A percentile compares a stretch with the other conserved stretches of the same genome.
phyloP scores from a whole-genome alignment of 2,113 vertebrate species.

The Meleagris gallopavo region DNA sequence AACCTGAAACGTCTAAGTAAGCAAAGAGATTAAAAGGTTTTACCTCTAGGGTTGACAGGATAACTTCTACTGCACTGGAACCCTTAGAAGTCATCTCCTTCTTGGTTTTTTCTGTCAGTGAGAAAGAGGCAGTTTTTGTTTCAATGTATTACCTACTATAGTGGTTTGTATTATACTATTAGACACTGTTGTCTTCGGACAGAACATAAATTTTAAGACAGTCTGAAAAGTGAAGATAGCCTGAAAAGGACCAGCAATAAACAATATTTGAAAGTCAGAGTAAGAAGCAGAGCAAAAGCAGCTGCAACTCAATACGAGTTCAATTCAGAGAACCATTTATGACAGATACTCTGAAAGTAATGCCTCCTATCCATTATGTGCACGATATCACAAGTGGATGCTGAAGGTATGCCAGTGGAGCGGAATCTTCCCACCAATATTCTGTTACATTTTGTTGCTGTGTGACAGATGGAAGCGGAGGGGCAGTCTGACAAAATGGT shows the following conservation, averaged over 20 bases:
- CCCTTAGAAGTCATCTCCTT: conserved; percentile 96
- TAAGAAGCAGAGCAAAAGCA: not conserved
- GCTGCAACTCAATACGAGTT: not conserved
- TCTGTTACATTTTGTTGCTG: too few species aligned
- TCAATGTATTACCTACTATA: not conserved
- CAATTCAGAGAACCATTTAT: not conserved
- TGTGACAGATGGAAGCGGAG: too few species aligned
- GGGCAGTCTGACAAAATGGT: too few species aligned
- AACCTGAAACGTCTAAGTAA: not conserved
- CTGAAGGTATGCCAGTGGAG: too few species aligned
- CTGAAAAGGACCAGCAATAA: not conserved
- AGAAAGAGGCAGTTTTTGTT: conserved; percentile 25
- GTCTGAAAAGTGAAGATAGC: not conserved
- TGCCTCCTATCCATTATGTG: too few species aligned
- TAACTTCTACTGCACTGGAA: conserved; percentile 92
- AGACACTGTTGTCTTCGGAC: not conserved
- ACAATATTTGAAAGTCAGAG: not conserved
- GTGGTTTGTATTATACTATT: not conserved
- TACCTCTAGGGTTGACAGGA: conserved; percentile 93
- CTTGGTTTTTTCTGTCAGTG: conserved; percentile 91
- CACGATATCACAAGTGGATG: too few species aligned
- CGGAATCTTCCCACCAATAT: too few species aligned
- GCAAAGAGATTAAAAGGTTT: not conserved
- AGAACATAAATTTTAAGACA: not conserved
- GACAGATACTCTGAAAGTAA: too few species aligned